Conservation (phyloP, 35 echinoderm and acorn worm genomes). For the Strongylocentrotus purpuratus region DNA sequence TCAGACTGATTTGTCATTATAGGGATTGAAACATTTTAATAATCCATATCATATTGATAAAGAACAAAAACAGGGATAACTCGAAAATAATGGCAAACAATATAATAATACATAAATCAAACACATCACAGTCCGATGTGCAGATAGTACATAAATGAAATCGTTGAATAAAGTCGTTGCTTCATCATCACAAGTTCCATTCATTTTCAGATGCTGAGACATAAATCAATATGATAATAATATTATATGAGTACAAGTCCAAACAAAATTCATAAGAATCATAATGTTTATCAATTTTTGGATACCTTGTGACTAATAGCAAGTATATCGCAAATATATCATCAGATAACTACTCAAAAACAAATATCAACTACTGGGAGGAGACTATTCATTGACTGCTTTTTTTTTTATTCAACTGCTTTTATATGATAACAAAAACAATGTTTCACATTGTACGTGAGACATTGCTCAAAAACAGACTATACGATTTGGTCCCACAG, state of each 20-base stretch:
- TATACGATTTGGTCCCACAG: constrained; percentile 1
- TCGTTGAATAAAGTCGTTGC: background rate
- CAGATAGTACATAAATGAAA: background rate
- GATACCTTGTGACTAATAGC: constrained; percentile 1
- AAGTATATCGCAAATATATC: constrained; percentile 6
- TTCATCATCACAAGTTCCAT: background rate
- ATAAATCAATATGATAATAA: background rate
- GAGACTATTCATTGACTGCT: constrained; percentile 1
- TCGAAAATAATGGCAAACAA: constrained; percentile 36
- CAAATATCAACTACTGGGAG: background rate
- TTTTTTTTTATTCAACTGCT: constrained; percentile 4
- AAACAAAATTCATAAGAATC: background rate
- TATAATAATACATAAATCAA: background rate
- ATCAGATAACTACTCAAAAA: background rate
- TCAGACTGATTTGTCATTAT: background rate
- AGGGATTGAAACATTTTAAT: constrained; percentile 44
- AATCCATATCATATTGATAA: constrained; percentile 25
- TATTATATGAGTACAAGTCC: background rate
- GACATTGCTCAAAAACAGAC: constrained; percentile 11
- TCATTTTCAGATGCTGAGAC: background rate
- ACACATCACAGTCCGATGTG: background rate
- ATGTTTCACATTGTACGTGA: background rate
- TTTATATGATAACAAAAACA: constrained; percentile 6
- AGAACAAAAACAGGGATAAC: constrained; percentile 24
- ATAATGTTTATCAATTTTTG: background rate